Evolutionary conservation across 30 jellyfish, hydroid and myxozoan genomes (phyloP), one percentile per base, ranked within the genome.

Genomic region (Turritopsis rubra): DNA sequence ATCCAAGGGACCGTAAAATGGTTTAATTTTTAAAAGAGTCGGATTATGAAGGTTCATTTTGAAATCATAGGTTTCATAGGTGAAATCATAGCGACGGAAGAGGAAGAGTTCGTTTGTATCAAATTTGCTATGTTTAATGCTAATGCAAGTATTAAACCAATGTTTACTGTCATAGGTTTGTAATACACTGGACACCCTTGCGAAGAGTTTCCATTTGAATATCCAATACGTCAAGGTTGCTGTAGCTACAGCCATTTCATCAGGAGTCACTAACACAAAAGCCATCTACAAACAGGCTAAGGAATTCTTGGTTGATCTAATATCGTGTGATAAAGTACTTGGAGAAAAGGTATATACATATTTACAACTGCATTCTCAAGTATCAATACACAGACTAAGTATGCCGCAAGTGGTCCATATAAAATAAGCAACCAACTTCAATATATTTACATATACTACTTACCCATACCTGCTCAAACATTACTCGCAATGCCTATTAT

Each of bases 131-230:
- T 13, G 60, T 3, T 3, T 41, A 3, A 5, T 41, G 60, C 5
- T 41, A n/a, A 23, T 68, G 77, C 30, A 68, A 68, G 77, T 68
- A 68, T 23, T 68, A 3, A 41, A 41, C 60, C 60, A 41, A 41
- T 41, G 60, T 41, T 41, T 3, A 5, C 60, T 30, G 13, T 20
- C 28, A 65, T 71, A 80, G 87, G 54, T 53, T n/a, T 82, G 88
- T 82, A 85, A 66, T 28, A 71, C n/a, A 66, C 53, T 82, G 21
- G 74, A 82, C 17, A 71, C n/a, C 29, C 29, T 82, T 65, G 88
- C 88, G 8, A 41, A 26, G 1, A 66, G 26, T 20, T 68, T 82
- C 30, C 20, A 71, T 5, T 75, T 20, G 25, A 71, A 23, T 17
- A 24, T 24, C 21, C 73, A 23, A 5, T 28, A 65, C 16, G 88